Evolutionary conservation across 2,888 invertebrate species (phyloP), one percentile per base, ranked within the genome.

Genomic region (Platycnemis pennipes): DNA sequence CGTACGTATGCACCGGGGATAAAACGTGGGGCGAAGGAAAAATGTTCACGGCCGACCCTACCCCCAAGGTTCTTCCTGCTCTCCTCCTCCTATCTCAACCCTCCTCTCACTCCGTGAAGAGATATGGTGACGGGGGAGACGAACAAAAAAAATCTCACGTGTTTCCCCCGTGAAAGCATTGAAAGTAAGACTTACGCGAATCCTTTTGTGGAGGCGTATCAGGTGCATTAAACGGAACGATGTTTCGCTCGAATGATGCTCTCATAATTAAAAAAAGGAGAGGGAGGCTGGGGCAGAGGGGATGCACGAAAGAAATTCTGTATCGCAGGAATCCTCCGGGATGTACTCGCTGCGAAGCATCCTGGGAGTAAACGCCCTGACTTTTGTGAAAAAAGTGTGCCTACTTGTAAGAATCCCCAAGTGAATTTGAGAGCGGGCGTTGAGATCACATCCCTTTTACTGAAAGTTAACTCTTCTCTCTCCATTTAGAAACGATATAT

Each of bases 221-320:
- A 77, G 77, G 77, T 77, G 77, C 31, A 77, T 77, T 77, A 77
- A 77, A 77, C 77, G 77, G 77, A 77, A 77, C n/a, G 77, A 77
- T 37, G 77, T 77, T 77, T 77, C 77, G n/a, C 77, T 37, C 77
- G 77, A 77, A 77, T 37, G 77, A 37, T 77, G 77, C 11, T 77
- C 77, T 77, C 77, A 13, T 37, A 77, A 37, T 77, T 77, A 77
- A 37, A 37, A 77, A 77, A 37, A 77, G 63, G 19, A 26, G 63
- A n/a, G 77, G 31, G 77, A 13, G 11, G 77, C 26, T 37, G 19
- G n/a, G 63, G 26, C 7, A 16, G 53, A n/a, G 53, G 53, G 53
- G 53, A 53, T 53, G 53, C 53, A 19, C 8, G 26, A 37, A 77
- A 37, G 22, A 77, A 16, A 77, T 37, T 77, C 37, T 13, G 77